A percentile compares a stretch with the other conserved stretches of the same genome.
Evolutionary conservation across 2,797 vertebrate genomes (phyloP).

Genomic region (Decapterus maruadsi): DNA sequence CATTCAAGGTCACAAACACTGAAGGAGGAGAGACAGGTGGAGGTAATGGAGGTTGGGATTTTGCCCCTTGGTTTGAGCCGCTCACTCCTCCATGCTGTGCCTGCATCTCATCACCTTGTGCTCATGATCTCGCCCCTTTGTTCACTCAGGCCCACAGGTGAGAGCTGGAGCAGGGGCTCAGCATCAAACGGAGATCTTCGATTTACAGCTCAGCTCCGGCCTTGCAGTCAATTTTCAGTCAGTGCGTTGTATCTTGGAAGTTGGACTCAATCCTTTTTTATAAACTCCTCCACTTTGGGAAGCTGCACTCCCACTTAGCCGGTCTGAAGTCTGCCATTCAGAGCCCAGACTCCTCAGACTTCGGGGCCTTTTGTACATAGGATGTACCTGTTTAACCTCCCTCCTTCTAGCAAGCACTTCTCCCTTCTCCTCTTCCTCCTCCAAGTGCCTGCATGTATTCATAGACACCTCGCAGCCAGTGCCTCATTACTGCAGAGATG

Average conservation of each 20-base stretch:
- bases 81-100: not conserved
- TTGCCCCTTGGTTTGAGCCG: not conserved
- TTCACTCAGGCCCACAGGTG: slow-evolving; percentile 15
- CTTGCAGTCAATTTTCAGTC: slow-evolving; percentile 7
- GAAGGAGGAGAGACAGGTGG: not conserved
- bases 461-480: not conserved
- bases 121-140: slow-evolving; percentile 27
- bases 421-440: not conserved
- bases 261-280: not conserved
- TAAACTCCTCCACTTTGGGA: not conserved
- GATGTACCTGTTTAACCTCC: not conserved
- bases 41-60: not conserved
- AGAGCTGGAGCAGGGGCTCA: slow-evolving; percentile 28
- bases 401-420: not conserved
- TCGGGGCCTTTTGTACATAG: not conserved
- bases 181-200: slow-evolving; percentile 28
- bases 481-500: slow-evolving; percentile 1
- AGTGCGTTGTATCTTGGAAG: not conserved
- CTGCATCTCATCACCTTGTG: slow-evolving; percentile 12
- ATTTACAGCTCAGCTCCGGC: slow-evolving; percentile 27
- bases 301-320: slow-evolving; percentile 5
- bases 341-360: not conserved
- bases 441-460: not conserved
- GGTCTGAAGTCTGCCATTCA: not conserved
- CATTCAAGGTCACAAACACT: not conserved